Percentiles rank a stretch among this genome's conserved stretches.
Evolutionary conservation across 2,888 invertebrate genomes (phyloP).

Genomic region (Machimus atricapillus): DNA sequence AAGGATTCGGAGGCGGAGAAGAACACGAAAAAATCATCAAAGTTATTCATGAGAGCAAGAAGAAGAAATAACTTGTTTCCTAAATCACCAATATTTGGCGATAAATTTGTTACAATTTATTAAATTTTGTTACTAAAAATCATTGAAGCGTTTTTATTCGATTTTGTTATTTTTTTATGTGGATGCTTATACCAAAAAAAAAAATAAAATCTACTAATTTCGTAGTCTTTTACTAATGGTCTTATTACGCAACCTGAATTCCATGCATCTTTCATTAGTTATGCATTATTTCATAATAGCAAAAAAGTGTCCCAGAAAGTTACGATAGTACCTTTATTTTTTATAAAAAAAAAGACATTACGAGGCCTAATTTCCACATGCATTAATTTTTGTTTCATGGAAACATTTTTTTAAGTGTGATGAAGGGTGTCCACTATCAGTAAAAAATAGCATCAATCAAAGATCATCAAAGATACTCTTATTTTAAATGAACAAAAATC

Average conservation of each 20-base stretch:
- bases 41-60: neutral
- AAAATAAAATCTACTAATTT: neutral
- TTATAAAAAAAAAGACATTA: neutral
- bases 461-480: too few species aligned
- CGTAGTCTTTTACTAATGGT: neutral
- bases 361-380: neutral
- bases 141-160: neutral
- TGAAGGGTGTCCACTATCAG: neutral
- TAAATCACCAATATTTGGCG: constrained; percentile 1
- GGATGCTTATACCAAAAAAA: neutral
- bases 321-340: neutral
- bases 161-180: neutral
- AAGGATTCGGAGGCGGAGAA: constrained; percentile 24
- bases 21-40: neutral
- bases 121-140: neutral
- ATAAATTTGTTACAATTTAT: neutral
- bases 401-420: neutral
- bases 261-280: neutral
- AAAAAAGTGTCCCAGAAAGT: neutral
- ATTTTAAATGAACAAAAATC: too few species aligned
- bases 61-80: neutral
- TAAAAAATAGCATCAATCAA: too few species aligned
- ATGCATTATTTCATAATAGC: neutral
- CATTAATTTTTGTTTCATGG: neutral
- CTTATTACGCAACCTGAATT: neutral